A percentile compares a stretch with the other conserved stretches of the same genome.
Evolutionary conservation across 2,888 invertebrate genomes (phyloP).

Genomic region (Dromius quadrimaculatus): DNA sequence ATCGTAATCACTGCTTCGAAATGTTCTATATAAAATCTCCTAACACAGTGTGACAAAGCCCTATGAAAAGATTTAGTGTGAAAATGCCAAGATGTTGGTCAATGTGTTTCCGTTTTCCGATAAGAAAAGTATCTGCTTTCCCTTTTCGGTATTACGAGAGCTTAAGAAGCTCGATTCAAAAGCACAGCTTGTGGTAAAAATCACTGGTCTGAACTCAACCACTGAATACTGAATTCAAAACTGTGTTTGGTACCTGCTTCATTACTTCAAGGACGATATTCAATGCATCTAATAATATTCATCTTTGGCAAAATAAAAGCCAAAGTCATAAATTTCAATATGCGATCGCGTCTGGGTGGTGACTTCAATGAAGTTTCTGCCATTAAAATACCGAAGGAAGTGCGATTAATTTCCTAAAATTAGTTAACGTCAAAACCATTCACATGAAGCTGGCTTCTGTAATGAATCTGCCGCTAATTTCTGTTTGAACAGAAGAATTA

Average conservation of each 20-base stretch:
- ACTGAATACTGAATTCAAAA: no score
- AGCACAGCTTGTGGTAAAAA: background rate
- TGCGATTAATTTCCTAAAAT: slow-evolving; percentile 37
- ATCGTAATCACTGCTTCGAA: background rate
- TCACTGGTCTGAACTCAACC: background rate
- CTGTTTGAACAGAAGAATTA: no score
- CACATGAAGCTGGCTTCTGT: slow-evolving; percentile 1
- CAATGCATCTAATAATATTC: slow-evolving; percentile 4
- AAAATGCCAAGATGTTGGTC: background rate
- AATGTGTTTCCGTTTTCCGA: background rate
- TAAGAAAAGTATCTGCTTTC: background rate
- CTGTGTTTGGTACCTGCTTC: slow-evolving; percentile 5
- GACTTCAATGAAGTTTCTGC: slow-evolving; percentile 23
- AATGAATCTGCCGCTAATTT: slow-evolving; percentile 6
- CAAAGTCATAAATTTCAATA: slow-evolving; percentile 1
- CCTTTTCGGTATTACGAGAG: background rate
- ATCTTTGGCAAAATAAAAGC: background rate
- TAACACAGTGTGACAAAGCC: no score
- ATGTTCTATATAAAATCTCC: background rate
- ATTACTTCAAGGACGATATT: no score
- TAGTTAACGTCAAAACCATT: slow-evolving; percentile 32
- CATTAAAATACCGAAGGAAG: slow-evolving; percentile 12
- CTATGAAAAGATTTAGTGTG: no score
- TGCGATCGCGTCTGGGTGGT: slow-evolving; percentile 19
- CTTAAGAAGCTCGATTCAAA: background rate